A percentile compares a stretch with the other conserved stretches of the same genome.
Conservation (phyloP, 2,888 invertebrate species). For the Macrophya annulata region DNA sequence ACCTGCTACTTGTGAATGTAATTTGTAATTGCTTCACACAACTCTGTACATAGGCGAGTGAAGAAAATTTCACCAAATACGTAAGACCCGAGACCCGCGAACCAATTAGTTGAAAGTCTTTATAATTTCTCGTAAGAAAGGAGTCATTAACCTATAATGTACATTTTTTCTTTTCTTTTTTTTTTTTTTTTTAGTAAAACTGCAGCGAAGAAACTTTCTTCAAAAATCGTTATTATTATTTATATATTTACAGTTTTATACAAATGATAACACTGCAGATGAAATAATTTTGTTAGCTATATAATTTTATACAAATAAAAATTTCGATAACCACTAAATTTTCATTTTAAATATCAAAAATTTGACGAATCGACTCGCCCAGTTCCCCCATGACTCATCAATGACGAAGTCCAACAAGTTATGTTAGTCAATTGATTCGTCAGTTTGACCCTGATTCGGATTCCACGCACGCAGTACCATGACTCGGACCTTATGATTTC, state of each 20-base stretch:
- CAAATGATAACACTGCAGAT: no score
- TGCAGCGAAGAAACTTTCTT: not conserved
- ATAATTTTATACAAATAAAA: not conserved
- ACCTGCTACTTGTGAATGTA: constrained; percentile 9
- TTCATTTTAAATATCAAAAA: not conserved
- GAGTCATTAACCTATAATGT: constrained; percentile 3
- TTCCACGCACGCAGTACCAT: not conserved
- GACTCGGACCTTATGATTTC: not conserved
- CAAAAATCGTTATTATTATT: not conserved
- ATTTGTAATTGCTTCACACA: constrained; percentile 35
- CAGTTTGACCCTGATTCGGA: constrained; percentile 43
- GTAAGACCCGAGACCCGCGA: constrained; percentile 3
- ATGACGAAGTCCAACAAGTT: not conserved
- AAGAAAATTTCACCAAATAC: constrained; percentile 44
- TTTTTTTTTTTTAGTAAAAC: not conserved
- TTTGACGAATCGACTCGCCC: not conserved
- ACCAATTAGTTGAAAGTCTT: constrained; percentile 44
- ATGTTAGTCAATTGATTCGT: constrained; percentile 31
- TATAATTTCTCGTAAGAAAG: not conserved
- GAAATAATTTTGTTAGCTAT: not conserved
- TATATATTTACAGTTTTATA: no score
- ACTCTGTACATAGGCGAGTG: not conserved
- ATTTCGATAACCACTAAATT: not conserved
- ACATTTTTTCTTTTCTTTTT: not conserved
- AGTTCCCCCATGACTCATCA: constrained; percentile 5